These are phyloP conservation scores for Pocillopora verrucosa DNA, from an alignment of 64 coral and sea anemone species.

Conservation along the genomic window DNA sequence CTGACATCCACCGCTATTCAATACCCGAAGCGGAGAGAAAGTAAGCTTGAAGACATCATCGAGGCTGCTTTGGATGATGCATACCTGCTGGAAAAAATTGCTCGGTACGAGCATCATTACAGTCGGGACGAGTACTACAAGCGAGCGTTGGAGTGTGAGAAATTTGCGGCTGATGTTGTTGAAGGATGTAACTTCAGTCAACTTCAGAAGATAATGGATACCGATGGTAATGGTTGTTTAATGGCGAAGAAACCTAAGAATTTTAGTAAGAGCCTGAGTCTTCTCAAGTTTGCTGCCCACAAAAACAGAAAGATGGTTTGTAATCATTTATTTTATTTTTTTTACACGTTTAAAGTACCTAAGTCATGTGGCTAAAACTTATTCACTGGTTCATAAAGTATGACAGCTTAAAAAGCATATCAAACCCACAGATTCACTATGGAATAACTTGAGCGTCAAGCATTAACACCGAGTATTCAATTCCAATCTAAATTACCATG, in stretches of 20 bases:
- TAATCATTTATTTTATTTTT: not conserved
- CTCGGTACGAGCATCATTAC: not conserved
- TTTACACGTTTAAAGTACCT: not conserved
- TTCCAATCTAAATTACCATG: too few species aligned
- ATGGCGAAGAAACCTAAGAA: not conserved
- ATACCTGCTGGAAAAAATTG: constrained; percentile 19
- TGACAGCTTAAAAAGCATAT: too few species aligned
- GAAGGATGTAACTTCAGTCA: not conserved
- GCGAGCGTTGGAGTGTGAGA: constrained; percentile 2
- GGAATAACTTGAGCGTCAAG: too few species aligned
- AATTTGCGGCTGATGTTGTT: constrained; percentile 18
- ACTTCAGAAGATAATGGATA: not conserved
- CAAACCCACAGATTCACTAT: too few species aligned
- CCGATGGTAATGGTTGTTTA: not conserved
- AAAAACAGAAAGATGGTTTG: constrained; percentile 11
- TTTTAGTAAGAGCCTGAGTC: constrained; percentile 15
- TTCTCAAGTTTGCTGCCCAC: constrained; percentile 24
- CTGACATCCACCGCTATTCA: not conserved
- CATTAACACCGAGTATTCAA: too few species aligned
- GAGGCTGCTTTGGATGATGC: not conserved
- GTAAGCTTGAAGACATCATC: not conserved
- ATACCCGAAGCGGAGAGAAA: not conserved
- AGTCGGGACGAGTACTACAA: not conserved
- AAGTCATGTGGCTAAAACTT: not conserved
- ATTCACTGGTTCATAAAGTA: too few species aligned